These are phyloP conservation scores for Exocentrus adspersus DNA, from an alignment of 2,888 invertebrate genomes.

Conservation along the genomic window DNA sequence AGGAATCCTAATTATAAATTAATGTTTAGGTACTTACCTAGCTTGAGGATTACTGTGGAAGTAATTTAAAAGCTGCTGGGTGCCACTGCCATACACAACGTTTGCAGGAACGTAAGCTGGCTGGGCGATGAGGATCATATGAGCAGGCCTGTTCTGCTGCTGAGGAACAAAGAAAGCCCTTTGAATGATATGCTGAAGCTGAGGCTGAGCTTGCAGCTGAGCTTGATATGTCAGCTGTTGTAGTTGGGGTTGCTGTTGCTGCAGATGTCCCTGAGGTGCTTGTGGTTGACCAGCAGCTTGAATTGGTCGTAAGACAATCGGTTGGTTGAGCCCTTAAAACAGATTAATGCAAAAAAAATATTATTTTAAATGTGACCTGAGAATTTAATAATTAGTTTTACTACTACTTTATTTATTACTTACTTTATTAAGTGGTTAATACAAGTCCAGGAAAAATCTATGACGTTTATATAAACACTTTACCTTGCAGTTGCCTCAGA, in stretches of 20 bases:
- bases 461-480: too few species aligned
- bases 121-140: slow-evolving; percentile 61
- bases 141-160: slow-evolving; percentile 51
- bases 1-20: too few species aligned
- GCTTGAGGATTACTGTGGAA: slow-evolving; percentile 58
- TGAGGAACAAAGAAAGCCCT: slow-evolving; percentile 43
- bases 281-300: slow-evolving; percentile 27
- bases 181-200: slow-evolving; percentile 38
- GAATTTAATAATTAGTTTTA: too few species aligned
- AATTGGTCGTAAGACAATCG: neutral
- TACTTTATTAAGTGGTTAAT: too few species aligned
- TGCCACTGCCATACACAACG: slow-evolving; percentile 47
- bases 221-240: slow-evolving; percentile 31
- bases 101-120: slow-evolving; percentile 56
- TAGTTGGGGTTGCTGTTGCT: slow-evolving; percentile 36
- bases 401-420: too few species aligned
- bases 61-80: slow-evolving; percentile 57
- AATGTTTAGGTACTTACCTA: slow-evolving; percentile 8
- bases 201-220: slow-evolving; percentile 11
- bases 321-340: neutral
- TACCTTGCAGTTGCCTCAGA: slow-evolving; percentile 14
- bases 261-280: slow-evolving; percentile 30
- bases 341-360: too few species aligned
- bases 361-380: too few species aligned
- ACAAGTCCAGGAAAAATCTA: too few species aligned